A percentile compares a stretch with the other conserved stretches of the same genome.
These are phyloP conservation scores for Podiceps cristatus DNA, from an alignment of 2,113 vertebrate species.

Conservation along the genomic window DNA sequence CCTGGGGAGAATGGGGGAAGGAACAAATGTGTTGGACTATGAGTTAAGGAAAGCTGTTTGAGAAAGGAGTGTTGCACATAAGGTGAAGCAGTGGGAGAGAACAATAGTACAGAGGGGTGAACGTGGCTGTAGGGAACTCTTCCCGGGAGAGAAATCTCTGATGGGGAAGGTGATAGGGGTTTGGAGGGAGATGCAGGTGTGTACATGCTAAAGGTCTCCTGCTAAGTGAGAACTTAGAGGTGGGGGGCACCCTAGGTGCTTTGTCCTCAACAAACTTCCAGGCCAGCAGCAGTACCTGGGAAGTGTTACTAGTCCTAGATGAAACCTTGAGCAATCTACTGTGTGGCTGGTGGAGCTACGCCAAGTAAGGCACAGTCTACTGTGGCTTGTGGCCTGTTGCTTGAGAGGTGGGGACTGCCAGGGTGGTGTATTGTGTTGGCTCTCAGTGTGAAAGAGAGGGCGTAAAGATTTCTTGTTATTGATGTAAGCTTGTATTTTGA, in stretches of 20 bases:
- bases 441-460: neutral
- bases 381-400: neutral
- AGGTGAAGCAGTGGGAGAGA: neutral
- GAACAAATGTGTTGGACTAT: too few species aligned
- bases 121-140: neutral
- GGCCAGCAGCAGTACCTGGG: neutral
- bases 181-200: neutral
- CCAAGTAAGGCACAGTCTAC: rapidly evolving
- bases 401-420: neutral
- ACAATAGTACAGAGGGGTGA: too few species aligned
- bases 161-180: neutral
- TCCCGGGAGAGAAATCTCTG: neutral
- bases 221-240: neutral
- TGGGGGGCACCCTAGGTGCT: neutral
- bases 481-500: neutral
- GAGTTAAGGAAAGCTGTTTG: neutral
- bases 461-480: neutral
- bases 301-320: neutral
- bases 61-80: rapidly evolving
- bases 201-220: neutral
- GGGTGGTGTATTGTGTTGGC: neutral
- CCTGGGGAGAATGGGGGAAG: neutral
- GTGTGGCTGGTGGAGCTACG: neutral
- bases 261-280: neutral
- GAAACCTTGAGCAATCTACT: neutral